Base-by-base conservation (phyloP, 2,888 invertebrate genomes). In the Eupithecia tripunctaria region DNA sequence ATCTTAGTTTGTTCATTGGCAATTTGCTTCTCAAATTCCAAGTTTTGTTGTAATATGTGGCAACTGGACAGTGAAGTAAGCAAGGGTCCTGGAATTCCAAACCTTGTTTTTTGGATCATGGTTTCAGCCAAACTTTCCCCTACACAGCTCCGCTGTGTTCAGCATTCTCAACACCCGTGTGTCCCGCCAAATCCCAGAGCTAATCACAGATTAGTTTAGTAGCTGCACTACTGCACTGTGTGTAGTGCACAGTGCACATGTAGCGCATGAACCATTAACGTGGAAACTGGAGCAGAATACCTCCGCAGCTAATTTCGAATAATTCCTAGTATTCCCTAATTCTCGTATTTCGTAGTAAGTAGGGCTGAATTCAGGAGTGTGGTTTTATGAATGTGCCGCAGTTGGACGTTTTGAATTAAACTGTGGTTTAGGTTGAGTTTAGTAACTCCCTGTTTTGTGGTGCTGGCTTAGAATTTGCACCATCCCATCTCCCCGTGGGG, bases 191-290 rank as follows among this genome's bases (percentile, higher is more conserved):
- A 76, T 76, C 77, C 76, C 77, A 25, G 43, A 70, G 73, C 75
- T 79, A 75, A 79, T 77, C 74, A 71, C 65, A 70, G 77, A 76
- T 79, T 76, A 77, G 68, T 51, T 36, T 68, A 71, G 67, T 71
- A 64, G 62, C 56, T 73, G 74, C 70, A 64, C 67, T 69, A 65
- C 65, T 70, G 67, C 27, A 15, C 72, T 60, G 69, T 75, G 70
- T 69, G 74, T 74, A 69, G 71, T 71, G 60, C 36, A 25, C 56
- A 56, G 56, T 71, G 60, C 36, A 25, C 56, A 56, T 25, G 25
- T 14, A 56, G 56, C 29, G 38, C 68, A 66, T 74, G 66, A 71
- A 68, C 68, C 68, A 68, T 71, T 73, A 18, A 70, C 59, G 62
- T 70, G 67, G 60, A 63, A 63, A 60, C 63, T 63, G 14, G 29